These are phyloP conservation scores for Tetraneura akinire DNA, from an alignment of 1,140 invertebrate genomes.

Conservation along the genomic window DNA sequence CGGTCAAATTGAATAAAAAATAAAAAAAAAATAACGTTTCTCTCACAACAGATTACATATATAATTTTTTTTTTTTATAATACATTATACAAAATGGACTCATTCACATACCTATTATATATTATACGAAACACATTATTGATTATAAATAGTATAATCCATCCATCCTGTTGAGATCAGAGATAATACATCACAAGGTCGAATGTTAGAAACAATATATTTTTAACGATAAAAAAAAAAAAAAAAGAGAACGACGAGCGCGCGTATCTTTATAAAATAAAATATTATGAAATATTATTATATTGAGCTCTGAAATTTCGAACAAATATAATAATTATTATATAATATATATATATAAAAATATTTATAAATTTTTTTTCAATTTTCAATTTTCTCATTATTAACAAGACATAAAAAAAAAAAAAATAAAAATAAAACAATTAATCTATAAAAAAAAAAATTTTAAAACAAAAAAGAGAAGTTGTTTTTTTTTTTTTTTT, in stretches of 20 bases:
- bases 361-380: no score
- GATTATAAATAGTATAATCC: not conserved
- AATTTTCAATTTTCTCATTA: constrained; percentile 1
- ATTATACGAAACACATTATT: no score
- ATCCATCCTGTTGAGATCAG: constrained; percentile 31
- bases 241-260: no score
- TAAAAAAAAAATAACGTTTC: constrained; percentile 18
- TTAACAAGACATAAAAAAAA: no score
- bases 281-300: no score
- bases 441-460: constrained; percentile 47
- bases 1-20: constrained; percentile 27
- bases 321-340: no score
- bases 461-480: constrained; percentile 49
- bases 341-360: no score
- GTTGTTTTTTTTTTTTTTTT: constrained; percentile 49
- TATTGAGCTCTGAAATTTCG: no score
- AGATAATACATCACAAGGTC: constrained; percentile 39
- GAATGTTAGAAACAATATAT: constrained; percentile 15
- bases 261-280: no score
- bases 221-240: constrained; percentile 9
- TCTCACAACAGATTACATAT: constrained; percentile 34
- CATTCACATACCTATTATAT: not conserved
- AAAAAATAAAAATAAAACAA: no score
- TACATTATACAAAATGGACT: constrained; percentile 27
- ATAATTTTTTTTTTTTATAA: constrained; percentile 21